phyloP scores from a whole-genome alignment of 1,140 invertebrate species.

The Drosophila kikkawai region DNA sequence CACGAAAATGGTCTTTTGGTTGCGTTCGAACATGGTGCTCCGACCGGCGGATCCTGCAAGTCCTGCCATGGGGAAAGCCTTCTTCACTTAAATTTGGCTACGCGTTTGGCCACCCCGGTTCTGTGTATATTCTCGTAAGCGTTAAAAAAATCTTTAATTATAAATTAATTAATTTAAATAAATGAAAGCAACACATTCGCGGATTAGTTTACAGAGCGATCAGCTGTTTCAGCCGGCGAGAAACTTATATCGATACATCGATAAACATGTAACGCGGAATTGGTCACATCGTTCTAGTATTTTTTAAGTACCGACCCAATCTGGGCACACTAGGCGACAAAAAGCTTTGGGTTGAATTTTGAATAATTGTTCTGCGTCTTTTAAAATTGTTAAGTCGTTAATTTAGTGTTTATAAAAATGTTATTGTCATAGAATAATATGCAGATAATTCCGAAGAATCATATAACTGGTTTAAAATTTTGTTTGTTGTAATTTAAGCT shows the following conservation, averaged over 20 bases:
- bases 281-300: background rate
- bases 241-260: slow-evolving; percentile 5
- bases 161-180: background rate
- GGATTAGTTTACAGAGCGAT: background rate
- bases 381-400: background rate
- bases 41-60: slow-evolving; percentile 6
- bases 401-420: background rate
- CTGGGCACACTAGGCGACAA: background rate
- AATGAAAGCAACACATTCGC: background rate
- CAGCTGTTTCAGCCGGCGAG: background rate
- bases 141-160: background rate
- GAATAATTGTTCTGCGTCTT: rapidly evolving
- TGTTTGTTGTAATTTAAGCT: too few species aligned
- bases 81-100: background rate
- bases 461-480: too few species aligned
- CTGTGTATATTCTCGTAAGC: background rate
- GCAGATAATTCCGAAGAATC: too few species aligned
- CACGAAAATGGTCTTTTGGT: slow-evolving; percentile 98
- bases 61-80: slow-evolving; percentile 1
- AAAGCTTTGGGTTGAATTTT: background rate
- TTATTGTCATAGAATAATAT: background rate
- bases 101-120: background rate
- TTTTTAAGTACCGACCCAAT: too few species aligned
- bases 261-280: background rate
- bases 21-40: slow-evolving; percentile 85